Evolutionary conservation across 1,140 invertebrate species (phyloP).

Genomic region (Acromyrmex charruanus): DNA sequence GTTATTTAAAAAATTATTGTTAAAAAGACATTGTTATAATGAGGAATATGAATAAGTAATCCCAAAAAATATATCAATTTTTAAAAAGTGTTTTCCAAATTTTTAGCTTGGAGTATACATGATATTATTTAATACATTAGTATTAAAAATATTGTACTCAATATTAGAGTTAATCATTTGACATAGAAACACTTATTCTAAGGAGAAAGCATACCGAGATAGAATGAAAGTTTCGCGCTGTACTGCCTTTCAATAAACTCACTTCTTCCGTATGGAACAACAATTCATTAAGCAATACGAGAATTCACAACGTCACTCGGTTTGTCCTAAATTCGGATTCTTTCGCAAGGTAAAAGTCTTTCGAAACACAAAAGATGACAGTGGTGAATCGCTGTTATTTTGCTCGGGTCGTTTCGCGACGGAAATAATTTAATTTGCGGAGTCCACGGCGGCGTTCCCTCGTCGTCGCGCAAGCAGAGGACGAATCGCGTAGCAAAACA

Average conservation of each 20-base stretch:
- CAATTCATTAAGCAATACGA: conserved; percentile 1
- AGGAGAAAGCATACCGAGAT: not conserved
- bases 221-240: conserved; percentile 2
- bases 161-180: not conserved
- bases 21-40: too few relatives aligned
- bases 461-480: not conserved
- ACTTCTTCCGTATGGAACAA: not conserved
- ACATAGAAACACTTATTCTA: not conserved
- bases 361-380: not conserved
- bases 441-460: not conserved
- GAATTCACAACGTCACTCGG: not conserved
- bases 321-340: not conserved
- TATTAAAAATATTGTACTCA: not conserved
- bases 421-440: conserved; percentile 4
- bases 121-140: not conserved
- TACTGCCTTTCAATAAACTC: not conserved
- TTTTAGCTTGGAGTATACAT: too few relatives aligned
- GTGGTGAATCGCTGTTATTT: not conserved
- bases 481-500: conserved; percentile 24
- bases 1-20: too few relatives aligned
- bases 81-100: too few relatives aligned
- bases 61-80: too few relatives aligned
- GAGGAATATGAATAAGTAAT: too few relatives aligned
- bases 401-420: not conserved
- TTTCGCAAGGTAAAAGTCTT: not conserved